Evolutionary conservation across 2,888 invertebrate genomes (phyloP).

Genomic region (Cataglyphis livida): DNA sequence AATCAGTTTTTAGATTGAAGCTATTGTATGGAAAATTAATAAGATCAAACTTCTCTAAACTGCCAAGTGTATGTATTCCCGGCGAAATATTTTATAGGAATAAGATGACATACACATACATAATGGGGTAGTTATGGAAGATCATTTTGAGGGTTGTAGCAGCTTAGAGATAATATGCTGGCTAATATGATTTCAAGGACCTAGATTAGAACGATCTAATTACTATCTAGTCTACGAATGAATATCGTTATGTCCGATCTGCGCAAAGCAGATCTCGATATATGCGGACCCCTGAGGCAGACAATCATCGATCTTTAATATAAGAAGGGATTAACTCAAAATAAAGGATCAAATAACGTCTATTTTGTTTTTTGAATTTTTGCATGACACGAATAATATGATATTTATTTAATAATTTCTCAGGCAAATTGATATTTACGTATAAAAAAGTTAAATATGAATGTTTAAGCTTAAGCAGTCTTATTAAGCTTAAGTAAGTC

Average conservation of each 20-base stretch:
- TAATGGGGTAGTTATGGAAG: constrained; percentile 64
- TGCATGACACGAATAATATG: background rate
- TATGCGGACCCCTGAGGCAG: background rate
- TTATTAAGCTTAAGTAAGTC: background rate
- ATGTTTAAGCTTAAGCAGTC: background rate
- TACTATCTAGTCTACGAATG: constrained; percentile 43
- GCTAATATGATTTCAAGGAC: constrained; percentile 50
- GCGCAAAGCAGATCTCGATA: constrained; percentile 9
- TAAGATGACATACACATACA: constrained; percentile 61
- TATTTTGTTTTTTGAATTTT: background rate
- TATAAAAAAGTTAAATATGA: background rate
- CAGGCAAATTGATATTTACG: background rate
- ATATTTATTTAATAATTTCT: background rate
- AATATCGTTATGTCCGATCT: constrained; percentile 27
- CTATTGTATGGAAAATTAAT: constrained; percentile 50
- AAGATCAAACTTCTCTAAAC: constrained; percentile 67
- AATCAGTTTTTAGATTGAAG: background rate
- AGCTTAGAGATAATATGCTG: constrained; percentile 57
- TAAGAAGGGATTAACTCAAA: background rate
- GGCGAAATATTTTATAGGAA: constrained; percentile 57
- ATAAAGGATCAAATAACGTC: background rate
- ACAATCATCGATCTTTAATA: background rate
- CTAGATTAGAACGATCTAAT: constrained; percentile 72
- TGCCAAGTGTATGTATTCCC: constrained; percentile 68
- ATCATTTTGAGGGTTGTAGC: constrained; percentile 56